A percentile compares a stretch with the other conserved stretches of the same genome.
Evolutionary conservation across 2,888 invertebrate species (phyloP).

Genomic region (Drosophila leonis): DNA sequence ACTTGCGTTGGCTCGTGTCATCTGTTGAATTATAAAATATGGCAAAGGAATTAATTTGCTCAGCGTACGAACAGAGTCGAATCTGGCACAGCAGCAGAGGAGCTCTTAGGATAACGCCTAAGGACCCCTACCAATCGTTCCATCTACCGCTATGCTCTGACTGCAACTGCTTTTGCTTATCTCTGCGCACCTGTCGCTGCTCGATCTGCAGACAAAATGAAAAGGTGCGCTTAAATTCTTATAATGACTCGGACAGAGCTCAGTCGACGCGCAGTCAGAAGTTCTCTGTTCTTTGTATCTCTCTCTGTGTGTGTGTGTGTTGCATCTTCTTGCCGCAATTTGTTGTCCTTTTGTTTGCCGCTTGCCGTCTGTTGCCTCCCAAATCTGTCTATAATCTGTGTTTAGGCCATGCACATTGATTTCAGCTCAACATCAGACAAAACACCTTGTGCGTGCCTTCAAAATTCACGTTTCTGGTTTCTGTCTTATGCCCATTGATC

Average conservation of each 20-base stretch:
- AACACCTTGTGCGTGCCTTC: slow-evolving; percentile 70
- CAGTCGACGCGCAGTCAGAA: slow-evolving; percentile 10
- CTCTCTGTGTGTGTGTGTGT: slow-evolving; percentile 36
- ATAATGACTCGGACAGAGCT: slow-evolving; percentile 70
- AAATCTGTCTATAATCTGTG: slow-evolving; percentile 80
- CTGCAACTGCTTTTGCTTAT: slow-evolving; percentile 35
- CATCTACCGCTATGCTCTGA: slow-evolving; percentile 70
- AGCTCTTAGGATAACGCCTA: slow-evolving; percentile 67
- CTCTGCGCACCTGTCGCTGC: slow-evolving; percentile 74
- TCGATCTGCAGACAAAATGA: slow-evolving; percentile 63
- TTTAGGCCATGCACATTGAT: slow-evolving; percentile 65
- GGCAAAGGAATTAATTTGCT: slow-evolving; percentile 81
- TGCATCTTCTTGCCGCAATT: slow-evolving; percentile 74
- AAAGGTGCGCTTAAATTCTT: slow-evolving; percentile 81
- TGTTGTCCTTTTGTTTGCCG: slow-evolving; percentile 72
- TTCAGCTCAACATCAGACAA: slow-evolving; percentile 52
- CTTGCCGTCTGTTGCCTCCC: slow-evolving; percentile 63
- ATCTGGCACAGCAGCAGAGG: slow-evolving; percentile 73
- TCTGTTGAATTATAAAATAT: slow-evolving; percentile 82
- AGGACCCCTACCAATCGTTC: slow-evolving; percentile 36
- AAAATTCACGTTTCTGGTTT: slow-evolving; percentile 1
- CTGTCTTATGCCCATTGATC: not conserved
- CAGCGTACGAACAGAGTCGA: slow-evolving; percentile 59
- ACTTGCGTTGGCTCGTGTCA: slow-evolving; percentile 77
- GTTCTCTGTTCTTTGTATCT: slow-evolving; percentile 9